Percentiles rank a stretch among this genome's conserved stretches.
phyloP scores from a whole-genome alignment of 2,797 vertebrate genomes.

The Choloepus didactylus region DNA sequence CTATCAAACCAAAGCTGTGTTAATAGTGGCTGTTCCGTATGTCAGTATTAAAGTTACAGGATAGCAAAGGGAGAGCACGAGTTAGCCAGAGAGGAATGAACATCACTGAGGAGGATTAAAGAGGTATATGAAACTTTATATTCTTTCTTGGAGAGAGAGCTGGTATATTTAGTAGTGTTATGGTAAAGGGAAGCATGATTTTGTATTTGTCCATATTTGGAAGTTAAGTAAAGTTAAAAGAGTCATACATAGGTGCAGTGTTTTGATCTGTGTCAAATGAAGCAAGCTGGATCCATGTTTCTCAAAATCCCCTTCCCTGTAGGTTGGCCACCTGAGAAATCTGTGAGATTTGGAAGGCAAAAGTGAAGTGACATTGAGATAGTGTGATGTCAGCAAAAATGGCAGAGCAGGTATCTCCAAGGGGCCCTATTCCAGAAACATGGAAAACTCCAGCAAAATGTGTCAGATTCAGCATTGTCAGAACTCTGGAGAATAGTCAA shows the following conservation, averaged over 20 bases:
- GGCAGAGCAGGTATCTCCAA: too few species aligned
- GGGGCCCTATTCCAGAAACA: too few species aligned
- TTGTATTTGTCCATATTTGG: neutral
- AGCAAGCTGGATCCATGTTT: accelerated
- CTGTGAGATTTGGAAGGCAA: too few species aligned
- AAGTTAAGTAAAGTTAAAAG: neutral
- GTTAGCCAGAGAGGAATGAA: neutral
- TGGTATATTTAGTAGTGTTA: accelerated
- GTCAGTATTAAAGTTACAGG: neutral
- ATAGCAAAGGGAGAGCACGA: accelerated
- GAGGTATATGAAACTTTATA: accelerated
- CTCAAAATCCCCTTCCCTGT: neutral
- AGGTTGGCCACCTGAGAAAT: neutral
- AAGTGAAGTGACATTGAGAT: accelerated
- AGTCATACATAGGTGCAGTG: accelerated
- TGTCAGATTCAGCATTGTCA: too few species aligned
- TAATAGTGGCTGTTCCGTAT: accelerated
- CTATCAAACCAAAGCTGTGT: too few species aligned
- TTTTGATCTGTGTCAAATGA: neutral
- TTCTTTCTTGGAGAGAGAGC: too few species aligned
- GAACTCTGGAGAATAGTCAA: too few species aligned
- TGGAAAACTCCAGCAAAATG: too few species aligned
- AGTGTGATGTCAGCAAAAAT: too few species aligned
- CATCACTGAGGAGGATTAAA: accelerated
- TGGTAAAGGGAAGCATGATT: accelerated